Base-by-base conservation (phyloP, 2,888 invertebrate species). In the Spisula subtruncata region DNA sequence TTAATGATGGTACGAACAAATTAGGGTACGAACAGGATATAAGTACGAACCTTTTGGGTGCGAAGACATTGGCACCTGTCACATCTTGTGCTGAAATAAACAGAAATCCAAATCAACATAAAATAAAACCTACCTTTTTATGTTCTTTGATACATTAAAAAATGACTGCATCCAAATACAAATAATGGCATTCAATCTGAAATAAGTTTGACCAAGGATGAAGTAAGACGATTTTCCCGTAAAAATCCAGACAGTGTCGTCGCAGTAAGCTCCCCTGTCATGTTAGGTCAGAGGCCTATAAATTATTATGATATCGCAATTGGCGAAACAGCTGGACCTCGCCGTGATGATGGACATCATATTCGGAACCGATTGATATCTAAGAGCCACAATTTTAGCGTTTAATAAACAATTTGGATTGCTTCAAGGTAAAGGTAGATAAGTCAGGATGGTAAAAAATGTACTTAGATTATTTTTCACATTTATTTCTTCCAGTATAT, bases 21-120 rank as follows among this genome's bases (percentile, higher is more conserved):
- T 51, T 51, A 48, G n/a, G 35, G 32, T 75, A 32, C 75, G 75
- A 75, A 75, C 0, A 35, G 18, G 35, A 41, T 41, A 41, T 5
- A 5, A 41, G 41, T 41, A 41, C 41, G 41, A 41, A 41, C 2
- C 4, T 41, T 35, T 10, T 35, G 75, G 75, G 75, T 75, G 32
- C 75, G 75, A 75, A 75, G 5, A 35, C n/a, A 35, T 32, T 75
- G 75, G 75, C 75, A 75, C 75, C 75, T 75, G 75, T 75, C 75
- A 75, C 18, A 32, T 0, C 32, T 16, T 18, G 18, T 10, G 12
- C 16, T 35, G 12, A 2, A 32, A 35, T 32, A 16, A 32, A 35
- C 32, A 66, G 20, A 66, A 66, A 35, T 32, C 25, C 14, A 75
- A 32, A 75, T 14, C 29, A 32, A 5, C 10, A 32, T 35, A 35